phyloP scores from a whole-genome alignment of 2,797 vertebrate species.

The Tamandua tetradactyla region DNA sequence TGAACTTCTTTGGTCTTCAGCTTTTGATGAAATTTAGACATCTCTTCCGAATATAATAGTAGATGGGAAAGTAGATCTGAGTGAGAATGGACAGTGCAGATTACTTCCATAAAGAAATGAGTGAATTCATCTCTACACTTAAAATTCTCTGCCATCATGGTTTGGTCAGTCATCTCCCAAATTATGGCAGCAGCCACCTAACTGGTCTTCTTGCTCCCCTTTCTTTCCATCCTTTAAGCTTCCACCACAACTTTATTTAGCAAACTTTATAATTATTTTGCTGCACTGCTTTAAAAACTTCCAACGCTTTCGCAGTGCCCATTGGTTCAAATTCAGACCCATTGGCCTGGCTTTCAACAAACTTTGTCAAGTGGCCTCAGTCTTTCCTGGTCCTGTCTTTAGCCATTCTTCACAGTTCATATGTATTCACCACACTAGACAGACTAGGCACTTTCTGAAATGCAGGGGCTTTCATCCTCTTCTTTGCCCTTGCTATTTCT shows the following conservation, averaged over 20 bases:
- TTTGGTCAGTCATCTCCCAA: background rate
- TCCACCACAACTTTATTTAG: background rate
- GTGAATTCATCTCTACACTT: background rate
- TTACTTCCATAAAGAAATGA: background rate
- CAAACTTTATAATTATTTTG: background rate
- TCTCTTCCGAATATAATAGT: background rate
- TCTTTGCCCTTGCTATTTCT: background rate
- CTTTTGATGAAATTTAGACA: background rate
- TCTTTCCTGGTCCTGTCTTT: no score
- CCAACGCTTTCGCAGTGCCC: background rate
- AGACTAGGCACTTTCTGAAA: background rate
- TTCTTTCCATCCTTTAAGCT: background rate
- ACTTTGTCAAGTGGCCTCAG: background rate
- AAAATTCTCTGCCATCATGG: background rate
- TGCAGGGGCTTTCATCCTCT: no score
- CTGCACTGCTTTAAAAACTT: background rate
- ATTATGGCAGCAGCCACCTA: background rate
- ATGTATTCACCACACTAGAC: fast-evolving
- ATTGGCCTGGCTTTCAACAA: fast-evolving
- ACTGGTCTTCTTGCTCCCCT: background rate
- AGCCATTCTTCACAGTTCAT: fast-evolving
- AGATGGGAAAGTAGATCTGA: background rate
- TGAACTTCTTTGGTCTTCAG: no score
- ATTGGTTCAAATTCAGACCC: background rate
- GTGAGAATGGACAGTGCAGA: background rate